Conservation (phyloP, 1,140 invertebrate genomes). For the Bombus pyrosoma region DNA sequence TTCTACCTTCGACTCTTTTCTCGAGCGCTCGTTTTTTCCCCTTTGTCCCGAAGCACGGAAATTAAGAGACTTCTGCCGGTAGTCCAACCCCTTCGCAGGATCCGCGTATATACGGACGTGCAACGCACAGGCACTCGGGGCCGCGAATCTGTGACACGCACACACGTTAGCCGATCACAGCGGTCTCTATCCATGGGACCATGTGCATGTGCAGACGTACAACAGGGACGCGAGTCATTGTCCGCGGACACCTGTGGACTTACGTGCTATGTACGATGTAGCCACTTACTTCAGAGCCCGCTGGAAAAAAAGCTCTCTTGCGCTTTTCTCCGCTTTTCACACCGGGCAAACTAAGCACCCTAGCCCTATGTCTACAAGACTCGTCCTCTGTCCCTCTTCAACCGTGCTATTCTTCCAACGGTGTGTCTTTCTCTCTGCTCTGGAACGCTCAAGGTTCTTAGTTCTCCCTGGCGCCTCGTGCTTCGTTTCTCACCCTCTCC, state of each 20-base stretch:
- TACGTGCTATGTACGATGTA: slow-evolving; percentile 69
- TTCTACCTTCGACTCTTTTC: slow-evolving; percentile 69
- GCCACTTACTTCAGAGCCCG: slow-evolving; percentile 76
- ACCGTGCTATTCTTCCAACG: not conserved
- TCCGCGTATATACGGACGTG: slow-evolving; percentile 34
- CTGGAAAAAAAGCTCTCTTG: slow-evolving; percentile 66
- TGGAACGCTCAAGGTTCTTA: slow-evolving; percentile 33
- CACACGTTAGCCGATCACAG: not conserved
- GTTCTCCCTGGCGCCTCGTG: slow-evolving; percentile 36
- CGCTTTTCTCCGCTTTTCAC: slow-evolving; percentile 76
- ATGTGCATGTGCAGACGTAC: slow-evolving; percentile 37
- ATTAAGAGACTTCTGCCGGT: slow-evolving; percentile 78
- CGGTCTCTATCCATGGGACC: slow-evolving; percentile 38
- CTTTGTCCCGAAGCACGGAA: slow-evolving; percentile 76
- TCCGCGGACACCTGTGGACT: slow-evolving; percentile 81
- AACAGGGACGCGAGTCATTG: slow-evolving; percentile 72
- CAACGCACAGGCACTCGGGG: not conserved
- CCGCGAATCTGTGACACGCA: slow-evolving; percentile 13
- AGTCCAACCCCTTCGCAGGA: slow-evolving; percentile 68
- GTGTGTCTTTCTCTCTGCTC: slow-evolving; percentile 16
- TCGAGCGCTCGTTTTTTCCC: slow-evolving; percentile 70
- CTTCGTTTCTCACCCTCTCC: slow-evolving; percentile 21
- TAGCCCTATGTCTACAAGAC: slow-evolving; percentile 57
- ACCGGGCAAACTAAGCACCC: slow-evolving; percentile 47
- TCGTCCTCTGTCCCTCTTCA: slow-evolving; percentile 48